A percentile compares a stretch with the other conserved stretches of the same genome.
Evolutionary conservation across 2,113 vertebrate species (phyloP).

Genomic region (Stercorarius parasiticus): DNA sequence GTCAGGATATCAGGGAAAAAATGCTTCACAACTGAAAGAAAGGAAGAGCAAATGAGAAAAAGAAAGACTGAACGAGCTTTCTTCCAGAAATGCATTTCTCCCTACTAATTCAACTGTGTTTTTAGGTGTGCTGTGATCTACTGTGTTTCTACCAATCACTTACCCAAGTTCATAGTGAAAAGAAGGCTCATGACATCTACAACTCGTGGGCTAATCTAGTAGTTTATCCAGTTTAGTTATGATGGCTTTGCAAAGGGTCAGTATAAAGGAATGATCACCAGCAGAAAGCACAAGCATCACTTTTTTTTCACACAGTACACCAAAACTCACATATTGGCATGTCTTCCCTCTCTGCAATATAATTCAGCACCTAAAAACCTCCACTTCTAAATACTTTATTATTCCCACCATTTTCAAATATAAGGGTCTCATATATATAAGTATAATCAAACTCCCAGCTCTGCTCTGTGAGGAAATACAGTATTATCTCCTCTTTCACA

Average conservation of each 20-base stretch:
- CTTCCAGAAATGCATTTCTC: neutral
- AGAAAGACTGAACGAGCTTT: neutral
- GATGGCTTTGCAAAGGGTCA: neutral
- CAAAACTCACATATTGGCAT: neutral
- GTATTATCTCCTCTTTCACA: neutral
- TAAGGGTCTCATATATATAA: neutral
- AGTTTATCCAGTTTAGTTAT: neutral
- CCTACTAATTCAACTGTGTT: neutral
- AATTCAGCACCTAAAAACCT: neutral
- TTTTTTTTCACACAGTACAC: neutral
- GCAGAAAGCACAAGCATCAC: neutral
- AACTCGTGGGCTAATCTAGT: neutral
- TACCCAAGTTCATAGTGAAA: neutral
- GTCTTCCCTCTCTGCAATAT: neutral
- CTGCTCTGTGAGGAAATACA: neutral
- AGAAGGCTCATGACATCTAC: neutral
- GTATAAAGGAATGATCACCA: neutral
- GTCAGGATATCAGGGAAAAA: slow-evolving; percentile 65
- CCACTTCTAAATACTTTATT: neutral
- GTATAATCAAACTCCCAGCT: neutral
- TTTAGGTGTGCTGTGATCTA: neutral
- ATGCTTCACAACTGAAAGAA: slow-evolving; percentile 17
- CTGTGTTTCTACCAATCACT: neutral
- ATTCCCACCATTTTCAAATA: neutral
- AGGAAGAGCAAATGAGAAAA: neutral